Base-by-base conservation (phyloP, 2,888 invertebrate genomes). In the Lissonota sp. region DNA sequence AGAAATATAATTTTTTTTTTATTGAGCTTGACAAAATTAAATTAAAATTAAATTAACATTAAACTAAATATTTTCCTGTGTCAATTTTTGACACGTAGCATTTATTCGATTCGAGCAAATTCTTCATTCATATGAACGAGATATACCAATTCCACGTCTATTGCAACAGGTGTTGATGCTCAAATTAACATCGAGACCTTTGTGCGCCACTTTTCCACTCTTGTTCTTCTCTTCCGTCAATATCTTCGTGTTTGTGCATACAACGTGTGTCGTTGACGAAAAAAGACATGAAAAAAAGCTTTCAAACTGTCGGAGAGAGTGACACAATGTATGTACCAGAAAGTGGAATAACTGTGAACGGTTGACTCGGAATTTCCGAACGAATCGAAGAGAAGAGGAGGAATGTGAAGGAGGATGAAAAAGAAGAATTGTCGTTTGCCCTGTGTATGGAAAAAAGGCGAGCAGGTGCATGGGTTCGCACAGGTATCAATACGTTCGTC, bases 401-500 rank as follows among this genome's bases (percentile, higher is more conserved):
- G 60, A 60, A 64, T 57, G 63, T 58, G 37, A 69, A 57, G 49
- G 37, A 40, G 39, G 10, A 39, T 26, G 58, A 14, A 14, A 42
- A 6, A n/a, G n/a, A 44, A 26, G 1, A 26, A 26, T 26, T 3
- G 26, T 26, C 12, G 12, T 49, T 49, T 8, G 12, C 12, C 16
- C 12, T 12, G 51, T 71, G 62, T 64, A 40, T 55, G 12, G 6
- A 14, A 16, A 37, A 75, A 44, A 67, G 14, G 53, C 12, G 64
- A 55, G 77, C 81, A 81, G 81, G 77, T 81, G 81, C 81, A 81
- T 70, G 66, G 55, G 81, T 70, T 81, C 77, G 51, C 81, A 81
- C 73, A 78, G 74, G 81, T 81, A 78, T 78, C 81, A 74, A 81
- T 74, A 74, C 66, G 69, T 16, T 55, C 55, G 64, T 26, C 69